Evolutionary conservation across 1,140 invertebrate species (phyloP).

Genomic region (Ceratosolen fusciceps): DNA sequence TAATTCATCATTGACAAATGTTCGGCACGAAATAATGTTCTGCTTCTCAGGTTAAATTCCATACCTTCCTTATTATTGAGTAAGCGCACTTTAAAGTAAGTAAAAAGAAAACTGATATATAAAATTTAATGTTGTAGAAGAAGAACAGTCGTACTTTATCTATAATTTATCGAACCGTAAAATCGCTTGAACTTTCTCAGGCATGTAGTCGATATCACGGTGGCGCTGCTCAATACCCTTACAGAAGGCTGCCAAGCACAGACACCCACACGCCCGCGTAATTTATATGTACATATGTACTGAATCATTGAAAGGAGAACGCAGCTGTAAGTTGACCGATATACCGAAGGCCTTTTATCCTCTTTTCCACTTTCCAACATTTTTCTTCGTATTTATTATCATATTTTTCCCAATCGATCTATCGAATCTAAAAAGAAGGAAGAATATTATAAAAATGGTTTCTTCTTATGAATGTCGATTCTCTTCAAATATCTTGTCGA

Average conservation of each 20-base stretch:
- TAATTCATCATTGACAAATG: too few relatives aligned
- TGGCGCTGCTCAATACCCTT: background rate
- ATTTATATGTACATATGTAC: slow-evolving; percentile 21
- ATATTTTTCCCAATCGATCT: slow-evolving; percentile 29
- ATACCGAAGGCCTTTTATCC: slow-evolving; percentile 20
- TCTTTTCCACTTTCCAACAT: slow-evolving; percentile 20
- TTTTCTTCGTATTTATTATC: slow-evolving; percentile 24
- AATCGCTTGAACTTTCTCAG: background rate
- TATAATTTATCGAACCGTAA: background rate
- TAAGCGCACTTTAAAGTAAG: too few relatives aligned
- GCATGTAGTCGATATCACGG: background rate
- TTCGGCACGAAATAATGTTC: too few relatives aligned
- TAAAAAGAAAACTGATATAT: too few relatives aligned
- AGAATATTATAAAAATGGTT: slow-evolving; percentile 38
- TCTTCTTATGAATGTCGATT: slow-evolving; percentile 40
- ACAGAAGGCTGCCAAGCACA: background rate
- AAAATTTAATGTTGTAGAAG: background rate
- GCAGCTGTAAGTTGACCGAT: slow-evolving; percentile 44
- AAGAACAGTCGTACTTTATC: background rate
- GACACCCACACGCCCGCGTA: background rate
- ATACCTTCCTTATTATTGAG: too few relatives aligned
- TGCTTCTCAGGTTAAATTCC: too few relatives aligned
- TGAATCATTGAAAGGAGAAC: slow-evolving; percentile 36
- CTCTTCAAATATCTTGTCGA: slow-evolving; percentile 34
- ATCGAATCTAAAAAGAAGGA: background rate